Evolutionary conservation across 2,113 vertebrate genomes (phyloP).

Genomic region (Leptosomus discolor): DNA sequence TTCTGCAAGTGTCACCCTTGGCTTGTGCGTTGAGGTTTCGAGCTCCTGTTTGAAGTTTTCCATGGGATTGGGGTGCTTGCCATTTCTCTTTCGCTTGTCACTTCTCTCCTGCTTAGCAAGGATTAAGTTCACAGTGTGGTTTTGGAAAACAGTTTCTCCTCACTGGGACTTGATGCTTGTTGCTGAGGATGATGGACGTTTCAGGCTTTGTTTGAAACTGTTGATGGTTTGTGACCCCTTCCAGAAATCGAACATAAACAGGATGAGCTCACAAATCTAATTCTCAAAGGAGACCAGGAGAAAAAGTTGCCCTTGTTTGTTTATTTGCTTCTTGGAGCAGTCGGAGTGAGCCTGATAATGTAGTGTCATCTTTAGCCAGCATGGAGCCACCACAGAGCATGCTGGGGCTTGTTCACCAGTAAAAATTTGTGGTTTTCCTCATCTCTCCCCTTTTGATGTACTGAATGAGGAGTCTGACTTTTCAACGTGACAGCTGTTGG

Average conservation of each 20-base stretch:
- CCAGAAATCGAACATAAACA: not conserved
- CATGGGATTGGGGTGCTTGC: not conserved
- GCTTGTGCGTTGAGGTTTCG: not conserved
- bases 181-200: not conserved
- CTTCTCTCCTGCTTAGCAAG: not conserved
- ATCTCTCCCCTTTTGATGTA: not conserved
- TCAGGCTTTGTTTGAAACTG: not conserved
- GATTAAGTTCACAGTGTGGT: not conserved
- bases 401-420: not conserved
- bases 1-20: not conserved
- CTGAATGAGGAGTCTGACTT: not conserved
- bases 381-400: not conserved
- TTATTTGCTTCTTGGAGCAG: not conserved
- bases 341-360: rapidly evolving
- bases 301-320: not conserved
- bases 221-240: not conserved
- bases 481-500: rapidly evolving
- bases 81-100: rapidly evolving
- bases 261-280: not conserved
- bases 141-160: not conserved
- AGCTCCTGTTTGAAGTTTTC: not conserved
- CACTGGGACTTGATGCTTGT: not conserved
- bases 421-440: not conserved
- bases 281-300: not conserved
- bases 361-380: not conserved